These are phyloP conservation scores for Zaprionus capensis DNA, from an alignment of 1,140 invertebrate species.

Conservation along the genomic window DNA sequence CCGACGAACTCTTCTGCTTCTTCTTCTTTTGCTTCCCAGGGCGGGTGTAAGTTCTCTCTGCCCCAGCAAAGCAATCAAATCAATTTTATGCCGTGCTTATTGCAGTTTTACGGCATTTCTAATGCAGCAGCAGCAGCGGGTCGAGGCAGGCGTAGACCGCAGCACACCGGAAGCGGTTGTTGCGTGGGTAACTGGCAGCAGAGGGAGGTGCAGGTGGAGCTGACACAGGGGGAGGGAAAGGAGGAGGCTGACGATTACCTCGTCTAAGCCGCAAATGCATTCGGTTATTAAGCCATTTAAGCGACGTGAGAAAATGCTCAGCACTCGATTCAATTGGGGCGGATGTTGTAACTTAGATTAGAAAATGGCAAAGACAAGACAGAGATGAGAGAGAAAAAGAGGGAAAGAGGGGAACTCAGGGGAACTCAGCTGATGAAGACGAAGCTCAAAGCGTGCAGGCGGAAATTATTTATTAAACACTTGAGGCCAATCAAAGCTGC, in stretches of 20 bases:
- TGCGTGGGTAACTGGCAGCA: conserved; percentile 46
- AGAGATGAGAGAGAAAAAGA: background rate
- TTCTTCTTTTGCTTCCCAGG: conserved; percentile 21
- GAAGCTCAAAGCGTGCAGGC: conserved; percentile 32
- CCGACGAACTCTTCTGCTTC: background rate
- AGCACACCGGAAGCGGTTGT: conserved; percentile 47
- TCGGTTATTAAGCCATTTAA: conserved; percentile 57
- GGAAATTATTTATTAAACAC: conserved; percentile 61
- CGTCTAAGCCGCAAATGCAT: conserved; percentile 56
- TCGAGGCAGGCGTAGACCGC: conserved; percentile 41
- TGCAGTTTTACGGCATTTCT: conserved; percentile 55
- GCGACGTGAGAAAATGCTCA: conserved; percentile 59
- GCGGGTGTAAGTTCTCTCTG: conserved; percentile 43
- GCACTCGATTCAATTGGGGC: conserved; percentile 50
- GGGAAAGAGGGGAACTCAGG: background rate
- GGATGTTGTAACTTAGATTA: conserved; percentile 55
- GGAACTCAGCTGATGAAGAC: conserved; percentile 33
- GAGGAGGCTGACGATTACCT: conserved; percentile 29
- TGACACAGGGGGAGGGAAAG: background rate
- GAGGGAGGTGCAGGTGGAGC: background rate
- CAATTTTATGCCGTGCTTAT: conserved; percentile 50
- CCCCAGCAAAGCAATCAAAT: conserved; percentile 46
- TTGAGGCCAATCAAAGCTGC: conserved; percentile 49
- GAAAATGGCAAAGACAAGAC: conserved; percentile 15
- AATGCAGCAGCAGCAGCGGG: conserved; percentile 25